Base-by-base conservation (phyloP, 2,888 invertebrate species). In the Leptinotarsa tumamoca region DNA sequence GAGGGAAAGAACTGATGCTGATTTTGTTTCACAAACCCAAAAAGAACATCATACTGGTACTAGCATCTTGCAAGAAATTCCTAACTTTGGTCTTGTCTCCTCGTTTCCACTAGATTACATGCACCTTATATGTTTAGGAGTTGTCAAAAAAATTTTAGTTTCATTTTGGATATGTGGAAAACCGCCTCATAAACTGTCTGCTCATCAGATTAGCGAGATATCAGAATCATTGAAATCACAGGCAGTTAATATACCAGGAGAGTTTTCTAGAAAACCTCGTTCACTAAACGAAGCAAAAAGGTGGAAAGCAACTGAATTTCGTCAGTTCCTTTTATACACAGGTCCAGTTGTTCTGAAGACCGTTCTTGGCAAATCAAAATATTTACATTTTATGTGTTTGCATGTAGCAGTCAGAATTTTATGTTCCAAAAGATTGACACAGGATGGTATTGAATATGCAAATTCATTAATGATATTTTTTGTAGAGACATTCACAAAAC, bases 21-120 rank as follows among this genome's bases (percentile, higher is more conserved):
- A 73, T 63, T 78, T 76, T 75, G 68, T 67, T 51, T 50, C 23
- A 49, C 72, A 75, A 75, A 61, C 23, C 21, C 76, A 83, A 72
- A 49, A 51, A 50, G 74, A 82, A 56, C 78, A 81, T 79, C 80
- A 82, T 67, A 77, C 66, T 52, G 78, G 74, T 14, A 71, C 54
- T 18, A 78, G 76, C 52, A 73, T 79, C 71, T 69, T 83, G 49
- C 73, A 76, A 74, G 78, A 76, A 58, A 79, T 82, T 72, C 82
- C 80, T 23, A 72, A 78, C 50, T 33, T 84, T 70, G 72, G 81
- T 76, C 79, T 84, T 74, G 72, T 84, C 17, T 67, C 74, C 56
- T 73, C 78, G 56, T 74, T 83, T 56, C 79, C 81, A 13, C 61
- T 82, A 15, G 83, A 84, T 67, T 77, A 77, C 51, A 80, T 80